Evolutionary conservation across 2,888 invertebrate genomes (phyloP).

Genomic region (Meliscaeva auricollis): DNA sequence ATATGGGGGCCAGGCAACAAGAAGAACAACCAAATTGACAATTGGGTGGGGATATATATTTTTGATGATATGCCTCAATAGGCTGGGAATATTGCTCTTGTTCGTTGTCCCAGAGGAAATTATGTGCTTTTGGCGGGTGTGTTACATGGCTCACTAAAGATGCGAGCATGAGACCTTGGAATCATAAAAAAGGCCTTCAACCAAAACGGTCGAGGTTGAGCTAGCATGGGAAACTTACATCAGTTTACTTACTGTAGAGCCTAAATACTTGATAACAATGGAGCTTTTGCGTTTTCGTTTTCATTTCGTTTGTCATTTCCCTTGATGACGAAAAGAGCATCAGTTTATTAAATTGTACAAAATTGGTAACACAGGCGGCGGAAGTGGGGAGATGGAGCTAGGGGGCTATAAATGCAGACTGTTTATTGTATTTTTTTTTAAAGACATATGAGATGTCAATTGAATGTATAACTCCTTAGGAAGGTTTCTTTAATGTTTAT

Average conservation of each 20-base stretch:
- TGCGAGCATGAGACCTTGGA: slow-evolving; percentile 44
- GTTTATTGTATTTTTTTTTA: no score
- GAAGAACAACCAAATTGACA: slow-evolving; percentile 29
- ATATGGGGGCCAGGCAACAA: not conserved
- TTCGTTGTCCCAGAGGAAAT: slow-evolving; percentile 71
- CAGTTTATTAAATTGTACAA: not conserved
- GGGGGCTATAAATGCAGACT: no score
- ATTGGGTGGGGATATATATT: slow-evolving; percentile 48
- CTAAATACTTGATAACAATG: not conserved
- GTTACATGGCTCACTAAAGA: slow-evolving; percentile 43
- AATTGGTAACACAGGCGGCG: not conserved
- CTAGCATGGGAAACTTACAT: slow-evolving; percentile 36
- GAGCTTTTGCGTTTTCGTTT: slow-evolving; percentile 6
- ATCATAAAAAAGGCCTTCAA: slow-evolving; percentile 62
- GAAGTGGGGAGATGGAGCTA: no score
- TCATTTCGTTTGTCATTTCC: slow-evolving; percentile 50
- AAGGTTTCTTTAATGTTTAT: no score
- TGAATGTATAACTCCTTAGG: no score
- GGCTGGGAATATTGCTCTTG: slow-evolving; percentile 50
- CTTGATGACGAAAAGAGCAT: not conserved
- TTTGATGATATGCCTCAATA: slow-evolving; percentile 71
- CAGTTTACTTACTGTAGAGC: no score
- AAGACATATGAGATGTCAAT: no score
- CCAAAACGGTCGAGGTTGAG: slow-evolving; percentile 57
- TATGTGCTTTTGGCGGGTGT: slow-evolving; percentile 56